Percentiles rank a stretch among this genome's conserved stretches.
Evolutionary conservation across 2,888 invertebrate species (phyloP).

Genomic region (Eristalis arbustorum): DNA sequence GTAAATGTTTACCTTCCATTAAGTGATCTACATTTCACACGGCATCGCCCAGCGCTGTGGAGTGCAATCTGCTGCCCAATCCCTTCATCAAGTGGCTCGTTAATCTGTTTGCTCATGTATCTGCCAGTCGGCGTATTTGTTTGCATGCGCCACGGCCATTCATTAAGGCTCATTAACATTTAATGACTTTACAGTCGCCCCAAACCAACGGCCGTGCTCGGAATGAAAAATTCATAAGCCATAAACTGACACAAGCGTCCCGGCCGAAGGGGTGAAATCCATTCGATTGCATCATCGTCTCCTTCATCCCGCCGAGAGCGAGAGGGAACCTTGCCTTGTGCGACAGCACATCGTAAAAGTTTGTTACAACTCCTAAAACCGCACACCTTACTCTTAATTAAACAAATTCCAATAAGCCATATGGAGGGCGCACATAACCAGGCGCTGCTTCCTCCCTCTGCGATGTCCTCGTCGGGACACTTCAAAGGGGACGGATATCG

Average conservation of each 20-base stretch:
- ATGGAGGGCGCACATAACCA: background rate
- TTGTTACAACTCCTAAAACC: conserved; percentile 17
- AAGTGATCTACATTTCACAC: background rate
- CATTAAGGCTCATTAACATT: conserved; percentile 13
- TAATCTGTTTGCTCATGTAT: conserved; percentile 10
- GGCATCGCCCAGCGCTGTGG: background rate
- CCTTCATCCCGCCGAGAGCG: too few relatives aligned
- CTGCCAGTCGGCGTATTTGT: background rate
- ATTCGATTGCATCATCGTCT: background rate
- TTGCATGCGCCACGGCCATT: background rate
- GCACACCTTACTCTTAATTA: conserved; percentile 31
- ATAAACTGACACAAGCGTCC: background rate
- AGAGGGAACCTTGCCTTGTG: too few relatives aligned
- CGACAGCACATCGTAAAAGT: background rate
- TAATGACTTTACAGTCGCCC: background rate
- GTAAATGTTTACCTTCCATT: background rate
- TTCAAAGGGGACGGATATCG: conserved; percentile 23
- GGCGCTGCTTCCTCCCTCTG: background rate
- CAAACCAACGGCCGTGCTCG: background rate
- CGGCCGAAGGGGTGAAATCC: background rate
- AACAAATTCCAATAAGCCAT: conserved; percentile 21
- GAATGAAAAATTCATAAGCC: background rate
- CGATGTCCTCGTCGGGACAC: background rate
- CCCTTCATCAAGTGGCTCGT: background rate
- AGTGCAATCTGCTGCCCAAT: background rate